A percentile compares a stretch with the other conserved stretches of the same genome.
phyloP scores from a whole-genome alignment of 2,888 invertebrate genomes.

The Chrysomela aeneicollis region DNA sequence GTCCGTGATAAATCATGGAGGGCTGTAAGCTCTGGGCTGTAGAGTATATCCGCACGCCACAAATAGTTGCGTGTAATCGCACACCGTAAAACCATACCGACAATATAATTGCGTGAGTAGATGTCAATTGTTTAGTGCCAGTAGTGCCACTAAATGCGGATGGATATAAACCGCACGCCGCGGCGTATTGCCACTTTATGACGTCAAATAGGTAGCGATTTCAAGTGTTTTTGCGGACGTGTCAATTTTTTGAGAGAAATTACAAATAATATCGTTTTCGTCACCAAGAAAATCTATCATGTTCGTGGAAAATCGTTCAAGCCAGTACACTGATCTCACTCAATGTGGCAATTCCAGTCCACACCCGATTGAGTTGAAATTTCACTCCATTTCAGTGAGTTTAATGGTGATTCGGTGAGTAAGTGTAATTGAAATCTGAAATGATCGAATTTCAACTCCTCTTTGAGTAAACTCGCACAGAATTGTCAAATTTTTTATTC shows the following conservation, averaged over 20 bases:
- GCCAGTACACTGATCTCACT: no score
- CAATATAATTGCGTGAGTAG: slow-evolving; percentile 44
- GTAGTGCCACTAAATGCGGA: slow-evolving; percentile 29
- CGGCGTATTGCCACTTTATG: slow-evolving; percentile 27
- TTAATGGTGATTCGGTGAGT: no score
- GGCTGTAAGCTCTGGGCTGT: not conserved
- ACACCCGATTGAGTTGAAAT: no score
- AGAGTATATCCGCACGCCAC: slow-evolving; percentile 4
- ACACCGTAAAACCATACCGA: slow-evolving; percentile 36
- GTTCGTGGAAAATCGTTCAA: no score
- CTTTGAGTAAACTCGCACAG: no score
- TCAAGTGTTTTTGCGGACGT: slow-evolving; percentile 15
- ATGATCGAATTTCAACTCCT: no score
- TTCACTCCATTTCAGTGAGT: no score
- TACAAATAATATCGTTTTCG: not conserved
- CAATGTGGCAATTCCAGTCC: no score
- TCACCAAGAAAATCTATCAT: no score
- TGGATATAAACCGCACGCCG: not conserved
- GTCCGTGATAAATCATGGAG: slow-evolving; percentile 16
- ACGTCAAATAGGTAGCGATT: slow-evolving; percentile 20
- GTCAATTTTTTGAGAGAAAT: slow-evolving; percentile 22
- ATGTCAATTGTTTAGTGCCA: slow-evolving; percentile 44
- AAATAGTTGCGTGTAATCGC: slow-evolving; percentile 22
- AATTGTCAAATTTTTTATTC: no score
- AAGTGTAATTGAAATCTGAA: no score